phyloP scores from a whole-genome alignment of 1,140 invertebrate genomes.

The Andrena cerasifolii region DNA sequence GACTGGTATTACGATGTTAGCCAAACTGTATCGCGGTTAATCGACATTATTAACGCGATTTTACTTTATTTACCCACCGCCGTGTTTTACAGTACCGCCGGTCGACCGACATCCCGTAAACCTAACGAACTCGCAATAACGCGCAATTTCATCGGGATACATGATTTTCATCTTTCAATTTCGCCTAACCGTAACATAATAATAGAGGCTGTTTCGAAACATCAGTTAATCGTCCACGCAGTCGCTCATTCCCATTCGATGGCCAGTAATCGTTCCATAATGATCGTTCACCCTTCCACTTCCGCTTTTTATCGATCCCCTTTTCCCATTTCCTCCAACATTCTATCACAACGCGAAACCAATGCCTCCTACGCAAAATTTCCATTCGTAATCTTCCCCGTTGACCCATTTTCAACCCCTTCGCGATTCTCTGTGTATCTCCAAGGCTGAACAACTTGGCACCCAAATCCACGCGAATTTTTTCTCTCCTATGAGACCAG shows the following conservation, averaged over 20 bases:
- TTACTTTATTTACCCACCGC: not conserved
- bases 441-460: no score
- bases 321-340: no score
- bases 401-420: no score
- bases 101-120: not conserved
- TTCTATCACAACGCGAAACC: no score
- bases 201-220: not conserved
- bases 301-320: no score
- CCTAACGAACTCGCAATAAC: not conserved
- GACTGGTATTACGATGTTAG: slow-evolving; percentile 13
- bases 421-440: no score
- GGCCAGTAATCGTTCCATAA: no score
- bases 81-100: not conserved
- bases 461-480: no score
- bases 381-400: no score
- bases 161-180: not conserved
- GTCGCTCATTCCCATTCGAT: not conserved
- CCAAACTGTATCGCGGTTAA: slow-evolving; percentile 16
- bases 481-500: no score
- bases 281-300: no score
- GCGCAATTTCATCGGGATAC: not conserved
- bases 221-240: slow-evolving; percentile 4
- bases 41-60: not conserved
- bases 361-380: no score
- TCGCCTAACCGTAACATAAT: slow-evolving; percentile 21